Conservation (phyloP, 2,113 vertebrate species). For the Hyperopisus bebe region DNA sequence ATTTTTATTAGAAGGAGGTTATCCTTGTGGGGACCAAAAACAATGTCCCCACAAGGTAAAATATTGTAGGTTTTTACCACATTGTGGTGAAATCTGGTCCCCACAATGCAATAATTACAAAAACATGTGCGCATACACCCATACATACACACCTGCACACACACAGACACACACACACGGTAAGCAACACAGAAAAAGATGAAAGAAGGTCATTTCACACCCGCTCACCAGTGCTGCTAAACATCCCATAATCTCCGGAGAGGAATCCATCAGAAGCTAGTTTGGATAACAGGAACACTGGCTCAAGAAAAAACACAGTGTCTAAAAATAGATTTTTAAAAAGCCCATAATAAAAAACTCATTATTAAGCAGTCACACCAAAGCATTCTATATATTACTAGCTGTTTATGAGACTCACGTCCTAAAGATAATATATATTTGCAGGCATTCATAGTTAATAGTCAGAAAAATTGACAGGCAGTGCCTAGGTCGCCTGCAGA, state of each 20-base stretch:
- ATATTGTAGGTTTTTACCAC: too few relatives aligned
- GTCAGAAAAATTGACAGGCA: not conserved
- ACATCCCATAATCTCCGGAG: not conserved
- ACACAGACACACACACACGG: not conserved
- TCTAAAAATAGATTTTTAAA: not conserved
- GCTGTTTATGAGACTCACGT: not conserved
- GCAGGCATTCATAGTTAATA: not conserved
- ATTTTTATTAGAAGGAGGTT: too few relatives aligned
- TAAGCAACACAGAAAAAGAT: not conserved
- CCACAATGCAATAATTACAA: too few relatives aligned
- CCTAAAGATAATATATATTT: not conserved
- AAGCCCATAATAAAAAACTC: not conserved
- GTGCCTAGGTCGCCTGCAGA: not conserved
- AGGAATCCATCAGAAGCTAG: not conserved
- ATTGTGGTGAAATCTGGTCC: too few relatives aligned
- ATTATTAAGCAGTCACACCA: not conserved
- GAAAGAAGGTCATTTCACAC: not conserved
- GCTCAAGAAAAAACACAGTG: not conserved
- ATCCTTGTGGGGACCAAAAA: too few relatives aligned
- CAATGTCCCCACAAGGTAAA: too few relatives aligned
- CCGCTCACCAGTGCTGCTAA: not conserved
- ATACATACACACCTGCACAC: not conserved
- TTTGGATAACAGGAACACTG: not conserved
- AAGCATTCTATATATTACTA: not conserved
- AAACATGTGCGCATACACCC: too few relatives aligned